Conservation (phyloP, 2,797 vertebrate genomes). For the Adelosebastes latens region DNA sequence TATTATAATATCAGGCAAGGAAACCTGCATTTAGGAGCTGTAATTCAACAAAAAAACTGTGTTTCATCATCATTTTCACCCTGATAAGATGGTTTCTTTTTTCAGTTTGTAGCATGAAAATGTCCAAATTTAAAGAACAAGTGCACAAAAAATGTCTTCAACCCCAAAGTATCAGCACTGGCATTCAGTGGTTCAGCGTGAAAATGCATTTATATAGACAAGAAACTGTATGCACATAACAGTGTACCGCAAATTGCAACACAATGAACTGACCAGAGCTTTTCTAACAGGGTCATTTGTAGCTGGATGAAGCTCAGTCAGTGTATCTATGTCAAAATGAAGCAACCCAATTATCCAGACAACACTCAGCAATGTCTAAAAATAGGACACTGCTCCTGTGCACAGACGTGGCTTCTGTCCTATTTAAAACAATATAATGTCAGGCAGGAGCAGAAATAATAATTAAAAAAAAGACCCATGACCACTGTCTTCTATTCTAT, state of each 20-base stretch:
- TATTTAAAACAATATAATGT: constrained; percentile 13
- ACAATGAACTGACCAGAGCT: background rate
- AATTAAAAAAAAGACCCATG: background rate
- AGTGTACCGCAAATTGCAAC: background rate
- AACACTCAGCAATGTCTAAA: constrained; percentile 31
- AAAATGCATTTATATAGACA: background rate
- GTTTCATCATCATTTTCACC: background rate
- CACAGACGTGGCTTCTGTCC: constrained; percentile 14
- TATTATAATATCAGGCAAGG: background rate
- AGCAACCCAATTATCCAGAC: constrained; percentile 15
- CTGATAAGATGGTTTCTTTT: background rate
- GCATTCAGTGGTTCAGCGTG: background rate
- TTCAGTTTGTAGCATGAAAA: background rate
- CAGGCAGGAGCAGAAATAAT: background rate
- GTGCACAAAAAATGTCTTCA: background rate
- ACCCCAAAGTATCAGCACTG: background rate
- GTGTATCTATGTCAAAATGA: constrained; percentile 3
- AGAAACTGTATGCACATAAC: background rate
- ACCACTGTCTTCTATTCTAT: background rate
- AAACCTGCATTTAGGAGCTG: background rate
- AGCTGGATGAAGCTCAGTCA: background rate
- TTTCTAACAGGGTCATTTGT: background rate
- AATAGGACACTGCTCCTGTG: constrained; percentile 30
- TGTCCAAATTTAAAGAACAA: background rate
- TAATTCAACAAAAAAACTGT: background rate